A percentile compares a stretch with the other conserved stretches of the same genome.
phyloP scores from a whole-genome alignment of 2,888 invertebrate genomes.

The Malacosoma neustria region DNA sequence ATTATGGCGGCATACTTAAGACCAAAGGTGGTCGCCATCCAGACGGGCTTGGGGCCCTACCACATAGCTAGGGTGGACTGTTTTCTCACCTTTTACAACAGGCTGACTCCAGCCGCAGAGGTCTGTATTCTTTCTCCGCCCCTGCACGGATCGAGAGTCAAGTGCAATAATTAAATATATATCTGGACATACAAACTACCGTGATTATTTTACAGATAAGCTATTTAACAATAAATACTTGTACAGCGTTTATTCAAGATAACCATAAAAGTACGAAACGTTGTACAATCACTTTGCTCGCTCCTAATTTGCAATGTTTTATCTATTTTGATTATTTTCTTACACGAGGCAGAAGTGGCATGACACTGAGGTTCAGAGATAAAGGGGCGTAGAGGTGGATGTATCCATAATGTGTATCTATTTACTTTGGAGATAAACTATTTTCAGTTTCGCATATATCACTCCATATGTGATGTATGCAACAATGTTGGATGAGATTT shows the following conservation, averaged over 20 bases:
- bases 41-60: too few relatives aligned
- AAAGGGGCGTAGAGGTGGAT: background rate
- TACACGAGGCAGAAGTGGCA: background rate
- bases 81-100: too few relatives aligned
- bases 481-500: constrained; percentile 36
- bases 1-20: too few relatives aligned
- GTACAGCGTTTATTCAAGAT: background rate
- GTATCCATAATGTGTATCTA: too few relatives aligned
- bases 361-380: background rate
- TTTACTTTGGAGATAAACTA: background rate
- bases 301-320: background rate
- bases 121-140: too few relatives aligned
- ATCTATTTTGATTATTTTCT: background rate
- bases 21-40: too few relatives aligned
- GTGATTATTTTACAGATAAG: background rate
- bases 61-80: too few relatives aligned
- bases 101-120: too few relatives aligned
- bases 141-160: too few relatives aligned
- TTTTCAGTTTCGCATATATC: constrained; percentile 6
- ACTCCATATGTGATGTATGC: constrained; percentile 26
- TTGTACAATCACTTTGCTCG: background rate
- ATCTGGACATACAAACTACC: background rate
- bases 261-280: background rate
- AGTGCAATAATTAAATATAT: background rate
- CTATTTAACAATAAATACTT: background rate